Percentiles rank a stretch among this genome's conserved stretches.
These are phyloP conservation scores for Tetraodon nigroviridis DNA, from an alignment of 2,113 vertebrate genomes.

Conservation along the genomic window DNA sequence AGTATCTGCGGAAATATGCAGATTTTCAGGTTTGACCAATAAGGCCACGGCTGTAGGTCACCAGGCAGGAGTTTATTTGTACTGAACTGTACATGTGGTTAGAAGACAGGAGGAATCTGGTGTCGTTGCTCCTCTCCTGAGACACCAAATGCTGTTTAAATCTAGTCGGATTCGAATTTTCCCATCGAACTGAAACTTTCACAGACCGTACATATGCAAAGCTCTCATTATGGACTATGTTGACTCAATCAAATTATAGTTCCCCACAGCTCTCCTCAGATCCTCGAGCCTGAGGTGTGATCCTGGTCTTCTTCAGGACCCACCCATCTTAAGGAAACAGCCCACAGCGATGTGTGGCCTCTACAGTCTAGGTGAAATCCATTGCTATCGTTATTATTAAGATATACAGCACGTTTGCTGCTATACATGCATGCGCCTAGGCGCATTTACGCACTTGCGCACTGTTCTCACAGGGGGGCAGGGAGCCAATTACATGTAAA, in stretches of 20 bases:
- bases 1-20: constrained; percentile 67
- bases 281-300: constrained; percentile 52
- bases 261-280: constrained; percentile 27
- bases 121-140: not conserved
- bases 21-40: constrained; percentile 74
- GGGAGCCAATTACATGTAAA: not conserved
- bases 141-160: constrained; percentile 16
- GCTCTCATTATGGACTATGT: constrained; percentile 25
- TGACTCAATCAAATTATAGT: constrained; percentile 63
- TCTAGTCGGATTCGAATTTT: not conserved
- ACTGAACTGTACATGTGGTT: constrained; percentile 28
- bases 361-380: constrained; percentile 17
- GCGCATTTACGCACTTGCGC: constrained; percentile 2
- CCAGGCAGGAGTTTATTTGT: constrained; percentile 30
- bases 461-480: constrained; percentile 3
- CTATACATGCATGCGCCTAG: constrained; percentile 21
- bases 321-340: constrained; percentile 52
- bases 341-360: constrained; percentile 30
- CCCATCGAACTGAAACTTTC: not conserved
- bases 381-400: constrained; percentile 12
- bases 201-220: constrained; percentile 5
- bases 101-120: constrained; percentile 12
- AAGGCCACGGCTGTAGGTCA: constrained; percentile 51
- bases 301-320: constrained; percentile 39
- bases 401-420: constrained; percentile 8